Percentiles rank a stretch among this genome's conserved stretches.
phyloP scores from a whole-genome alignment of 1,140 invertebrate species.

The Notospermus geniculatus region DNA sequence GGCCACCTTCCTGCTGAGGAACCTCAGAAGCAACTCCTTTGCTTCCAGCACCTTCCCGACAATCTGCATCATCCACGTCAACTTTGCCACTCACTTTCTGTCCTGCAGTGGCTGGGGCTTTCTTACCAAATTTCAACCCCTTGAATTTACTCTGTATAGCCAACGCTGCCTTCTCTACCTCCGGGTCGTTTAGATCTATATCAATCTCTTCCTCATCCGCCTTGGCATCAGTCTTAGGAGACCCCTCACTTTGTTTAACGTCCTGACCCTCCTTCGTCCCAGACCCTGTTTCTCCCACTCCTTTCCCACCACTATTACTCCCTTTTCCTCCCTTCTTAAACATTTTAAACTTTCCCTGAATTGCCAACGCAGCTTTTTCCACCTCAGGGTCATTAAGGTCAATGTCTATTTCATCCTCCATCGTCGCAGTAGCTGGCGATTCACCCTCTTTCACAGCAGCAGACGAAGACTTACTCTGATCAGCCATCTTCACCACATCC shows the following conservation, averaged over 20 bases:
- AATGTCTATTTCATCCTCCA: constrained; percentile 20
- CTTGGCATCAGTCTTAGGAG: background rate
- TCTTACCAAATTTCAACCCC: constrained; percentile 29
- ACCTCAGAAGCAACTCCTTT: too few relatives aligned
- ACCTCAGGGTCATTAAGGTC: constrained; percentile 29
- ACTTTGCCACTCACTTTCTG: too few relatives aligned
- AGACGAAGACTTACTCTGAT: too few relatives aligned
- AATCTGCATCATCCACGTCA: too few relatives aligned
- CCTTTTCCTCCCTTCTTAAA: background rate
- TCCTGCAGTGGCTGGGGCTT: constrained; percentile 9
- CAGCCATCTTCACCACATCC: background rate
- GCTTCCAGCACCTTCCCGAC: too few relatives aligned
- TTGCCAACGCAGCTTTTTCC: constrained; percentile 24
- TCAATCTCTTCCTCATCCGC: constrained; percentile 25
- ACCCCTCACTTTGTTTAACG: background rate
- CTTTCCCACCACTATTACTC: too few relatives aligned
- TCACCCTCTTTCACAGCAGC: too few relatives aligned
- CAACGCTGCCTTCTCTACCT: constrained; percentile 32
- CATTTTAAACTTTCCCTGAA: constrained; percentile 25
- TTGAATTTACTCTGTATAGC: constrained; percentile 39
- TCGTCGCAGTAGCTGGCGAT: background rate
- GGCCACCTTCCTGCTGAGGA: too few relatives aligned
- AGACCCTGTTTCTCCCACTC: too few relatives aligned
- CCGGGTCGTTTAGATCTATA: constrained; percentile 38
- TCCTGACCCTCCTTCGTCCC: background rate